Evolutionary conservation across 2,888 invertebrate species (phyloP).

Genomic region (Octodonta nipae): DNA sequence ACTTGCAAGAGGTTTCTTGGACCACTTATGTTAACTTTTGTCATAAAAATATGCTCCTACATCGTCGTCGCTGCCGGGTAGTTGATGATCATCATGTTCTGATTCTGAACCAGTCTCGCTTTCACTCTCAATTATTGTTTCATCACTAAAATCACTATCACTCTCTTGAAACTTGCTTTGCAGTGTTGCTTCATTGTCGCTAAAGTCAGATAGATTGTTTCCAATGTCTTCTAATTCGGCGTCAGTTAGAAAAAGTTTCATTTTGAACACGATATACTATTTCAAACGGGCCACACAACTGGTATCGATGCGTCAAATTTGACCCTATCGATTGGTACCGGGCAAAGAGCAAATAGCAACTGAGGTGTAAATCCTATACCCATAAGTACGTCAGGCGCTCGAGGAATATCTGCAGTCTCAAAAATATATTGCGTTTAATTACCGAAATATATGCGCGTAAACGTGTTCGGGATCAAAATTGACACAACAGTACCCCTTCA

Average conservation of each 20-base stretch:
- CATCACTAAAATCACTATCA: too few species aligned
- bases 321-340: neutral
- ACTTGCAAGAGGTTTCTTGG: conserved; percentile 4
- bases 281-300: too few species aligned
- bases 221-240: conserved; percentile 2
- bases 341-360: too few species aligned
- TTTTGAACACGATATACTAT: neutral
- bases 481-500: neutral
- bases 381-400: neutral
- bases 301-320: neutral
- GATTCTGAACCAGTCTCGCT: too few species aligned
- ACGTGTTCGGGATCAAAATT: neutral
- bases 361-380: neutral
- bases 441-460: too few species aligned
- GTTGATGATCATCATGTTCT: conserved; percentile 4
- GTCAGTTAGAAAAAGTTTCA: neutral
- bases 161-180: conserved; percentile 3
- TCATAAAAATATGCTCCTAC: conserved; percentile 5
- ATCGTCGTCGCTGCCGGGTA: conserved; percentile 4
- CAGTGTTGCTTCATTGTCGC: conserved; percentile 4
- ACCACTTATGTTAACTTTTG: too few species aligned
- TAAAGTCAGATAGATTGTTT: conserved; percentile 5
- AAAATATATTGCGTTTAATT: too few species aligned
- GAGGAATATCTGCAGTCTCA: neutral
- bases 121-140: too few species aligned